phyloP scores from a whole-genome alignment of 2,113 vertebrate species.

The Vombatus ursinus region DNA sequence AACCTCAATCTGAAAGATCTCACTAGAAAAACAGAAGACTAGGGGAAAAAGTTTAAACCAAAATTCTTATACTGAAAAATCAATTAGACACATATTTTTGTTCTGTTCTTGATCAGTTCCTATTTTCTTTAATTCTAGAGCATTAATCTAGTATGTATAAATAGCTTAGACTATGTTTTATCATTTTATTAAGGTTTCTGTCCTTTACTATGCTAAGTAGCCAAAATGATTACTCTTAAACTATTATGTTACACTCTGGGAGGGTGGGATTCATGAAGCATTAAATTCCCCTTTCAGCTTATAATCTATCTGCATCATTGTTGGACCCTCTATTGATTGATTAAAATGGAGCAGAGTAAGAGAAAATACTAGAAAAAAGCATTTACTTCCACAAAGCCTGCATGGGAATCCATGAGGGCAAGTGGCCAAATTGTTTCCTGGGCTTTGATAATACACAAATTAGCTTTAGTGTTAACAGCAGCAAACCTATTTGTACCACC shows the following conservation, averaged over 20 bases:
- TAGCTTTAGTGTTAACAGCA: neutral
- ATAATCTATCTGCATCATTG: neutral
- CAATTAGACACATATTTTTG: neutral
- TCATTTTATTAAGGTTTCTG: neutral
- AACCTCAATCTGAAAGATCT: neutral
- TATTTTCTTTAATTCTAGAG: neutral
- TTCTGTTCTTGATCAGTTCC: neutral
- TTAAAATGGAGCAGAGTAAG: neutral
- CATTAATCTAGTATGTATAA: neutral
- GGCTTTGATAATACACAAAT: neutral
- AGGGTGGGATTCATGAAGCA: neutral
- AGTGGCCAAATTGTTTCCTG: neutral
- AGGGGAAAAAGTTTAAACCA: neutral
- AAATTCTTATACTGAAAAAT: neutral
- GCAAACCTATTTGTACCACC: neutral
- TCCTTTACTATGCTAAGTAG: neutral
- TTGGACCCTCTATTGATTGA: neutral
- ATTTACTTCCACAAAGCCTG: neutral
- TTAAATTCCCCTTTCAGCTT: neutral
- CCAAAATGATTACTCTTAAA: neutral
- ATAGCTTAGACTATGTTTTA: neutral
- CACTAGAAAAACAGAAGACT: neutral
- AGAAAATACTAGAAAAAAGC: neutral
- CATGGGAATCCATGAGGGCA: neutral
- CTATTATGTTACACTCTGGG: neutral